Evolutionary conservation across 2,888 invertebrate genomes (phyloP).

Genomic region (Coelogynopora nodosa): DNA sequence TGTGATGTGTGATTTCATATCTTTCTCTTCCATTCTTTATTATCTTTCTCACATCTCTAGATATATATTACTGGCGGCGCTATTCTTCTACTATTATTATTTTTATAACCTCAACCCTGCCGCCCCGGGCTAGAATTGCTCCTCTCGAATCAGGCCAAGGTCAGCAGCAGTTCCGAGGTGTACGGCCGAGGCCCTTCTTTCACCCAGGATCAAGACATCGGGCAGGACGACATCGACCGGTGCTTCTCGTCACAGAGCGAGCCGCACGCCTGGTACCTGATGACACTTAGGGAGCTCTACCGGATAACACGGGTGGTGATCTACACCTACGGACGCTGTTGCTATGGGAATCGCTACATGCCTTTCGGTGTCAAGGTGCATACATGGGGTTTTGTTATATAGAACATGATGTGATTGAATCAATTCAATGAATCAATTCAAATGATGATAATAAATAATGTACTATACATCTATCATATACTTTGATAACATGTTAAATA

Average conservation of each 20-base stretch:
- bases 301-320: neutral
- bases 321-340: conserved; percentile 7
- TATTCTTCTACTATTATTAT: neutral
- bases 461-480: too few relatives aligned
- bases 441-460: too few relatives aligned
- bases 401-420: too few relatives aligned
- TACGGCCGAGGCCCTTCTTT: neutral
- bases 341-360: neutral
- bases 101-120: too few relatives aligned
- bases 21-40: too few relatives aligned
- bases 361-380: neutral
- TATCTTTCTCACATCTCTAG: too few relatives aligned
- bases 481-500: too few relatives aligned
- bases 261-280: neutral
- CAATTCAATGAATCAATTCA: too few relatives aligned
- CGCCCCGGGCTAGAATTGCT: neutral
- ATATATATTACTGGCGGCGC: too few relatives aligned
- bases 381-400: too few relatives aligned
- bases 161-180: neutral
- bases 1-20: too few relatives aligned
- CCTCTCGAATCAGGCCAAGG: neutral
- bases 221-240: neutral
- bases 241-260: neutral
- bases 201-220: neutral
- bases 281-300: neutral